Conservation (phyloP, 2,797 vertebrate species). For the Lutjanus campechanus region DNA sequence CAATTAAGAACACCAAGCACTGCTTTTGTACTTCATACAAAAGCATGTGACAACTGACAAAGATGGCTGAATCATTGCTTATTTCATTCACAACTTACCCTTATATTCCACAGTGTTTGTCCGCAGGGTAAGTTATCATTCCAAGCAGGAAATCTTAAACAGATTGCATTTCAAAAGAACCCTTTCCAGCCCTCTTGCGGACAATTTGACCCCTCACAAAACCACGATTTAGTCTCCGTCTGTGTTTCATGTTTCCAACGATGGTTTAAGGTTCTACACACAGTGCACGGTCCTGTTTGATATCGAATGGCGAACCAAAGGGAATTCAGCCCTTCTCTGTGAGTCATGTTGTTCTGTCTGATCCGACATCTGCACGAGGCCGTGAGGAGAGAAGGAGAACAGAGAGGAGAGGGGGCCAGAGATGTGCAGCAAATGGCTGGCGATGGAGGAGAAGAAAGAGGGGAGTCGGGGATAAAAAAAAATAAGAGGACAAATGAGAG, state of each 20-base stretch:
- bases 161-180: constrained; percentile 38
- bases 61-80: background rate
- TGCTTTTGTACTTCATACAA: background rate
- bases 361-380: constrained; percentile 63
- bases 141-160: constrained; percentile 9
- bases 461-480: background rate
- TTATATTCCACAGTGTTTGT: background rate
- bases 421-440: constrained; percentile 23
- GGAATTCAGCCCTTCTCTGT: constrained; percentile 51
- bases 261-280: constrained; percentile 44
- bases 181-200: constrained; percentile 9
- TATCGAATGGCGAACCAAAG: constrained; percentile 51
- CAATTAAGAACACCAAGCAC: background rate
- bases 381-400: constrained; percentile 5
- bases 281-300: constrained; percentile 35
- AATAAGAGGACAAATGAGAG: constrained; percentile 25
- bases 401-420: constrained; percentile 1
- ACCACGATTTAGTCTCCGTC: constrained; percentile 43
- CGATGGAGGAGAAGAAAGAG: constrained; percentile 1
- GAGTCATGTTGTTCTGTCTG: constrained; percentile 62
- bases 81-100: background rate
- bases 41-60: background rate
- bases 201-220: constrained; percentile 35
- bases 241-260: constrained; percentile 39
- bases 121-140: background rate